Evolutionary conservation across 2,797 vertebrate species (phyloP), one percentile per base, ranked within the genome.

Genomic region (Microctenopoma steveboyesi): DNA sequence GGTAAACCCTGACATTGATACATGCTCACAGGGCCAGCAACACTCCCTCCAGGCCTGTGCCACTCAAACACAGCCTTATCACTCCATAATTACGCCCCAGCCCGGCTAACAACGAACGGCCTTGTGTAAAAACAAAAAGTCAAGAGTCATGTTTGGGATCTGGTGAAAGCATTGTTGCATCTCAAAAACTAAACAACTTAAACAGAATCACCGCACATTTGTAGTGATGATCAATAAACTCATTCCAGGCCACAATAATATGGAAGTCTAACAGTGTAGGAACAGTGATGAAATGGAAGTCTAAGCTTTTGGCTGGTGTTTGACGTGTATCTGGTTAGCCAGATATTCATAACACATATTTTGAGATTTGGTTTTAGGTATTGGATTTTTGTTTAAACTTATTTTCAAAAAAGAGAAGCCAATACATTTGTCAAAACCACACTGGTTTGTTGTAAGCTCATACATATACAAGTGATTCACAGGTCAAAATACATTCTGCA

Each of bases 1-100:
- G 93, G 93, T 93, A 93, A 94, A 90, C 86, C 87, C 91, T 91
- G 92, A 92, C 82, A 77, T 89, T 66, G 59, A 92, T 62, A 82
- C 74, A 69, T 30, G 81, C 55, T 83, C 75, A 43, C 13, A 83
- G 74, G 76, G 81, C 81, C 87, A 82, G 78, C 37, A 79, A 72
- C 82, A 73, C 84, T 88, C 85, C 72, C 82, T 65, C 58, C 69
- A 10, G 78, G 56, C 63, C 48, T 42, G 65, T 70, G 81, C 76
- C 84, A 80, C 65, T 86, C 82, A 77, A 76, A 79, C 64, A 53
- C 28, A 65, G 69, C 64, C 78, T 87, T 87, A 85, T 87, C 82
- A 72, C 76, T 67, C 78, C 81, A 77, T 89, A 87, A 88, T 89
- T 86, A 86, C 69, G 52, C 76, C 47, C 27, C 56, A n/a, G 64